Evolutionary conservation across 2,113 vertebrate species (phyloP).

Genomic region (Prinia subflava): DNA sequence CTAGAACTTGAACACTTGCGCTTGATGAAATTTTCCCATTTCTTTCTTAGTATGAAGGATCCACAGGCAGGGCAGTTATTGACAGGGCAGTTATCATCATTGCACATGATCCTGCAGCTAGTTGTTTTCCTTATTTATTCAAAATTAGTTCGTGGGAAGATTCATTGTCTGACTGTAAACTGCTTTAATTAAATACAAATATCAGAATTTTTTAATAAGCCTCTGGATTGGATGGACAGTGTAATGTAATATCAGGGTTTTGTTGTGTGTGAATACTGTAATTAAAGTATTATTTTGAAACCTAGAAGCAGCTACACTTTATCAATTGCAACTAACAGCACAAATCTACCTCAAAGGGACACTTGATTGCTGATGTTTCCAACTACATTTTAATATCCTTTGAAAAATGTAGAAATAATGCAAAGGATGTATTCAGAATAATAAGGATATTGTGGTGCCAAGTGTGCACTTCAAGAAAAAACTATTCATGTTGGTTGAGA

Average conservation of each 20-base stretch:
- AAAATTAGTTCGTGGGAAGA: not conserved
- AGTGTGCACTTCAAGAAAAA: conserved; percentile 32
- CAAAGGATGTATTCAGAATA: not conserved
- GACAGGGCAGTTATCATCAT: not conserved
- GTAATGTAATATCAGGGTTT: not conserved
- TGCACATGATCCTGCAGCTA: not conserved
- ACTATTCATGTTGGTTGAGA: conserved; percentile 29
- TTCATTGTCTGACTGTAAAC: not conserved
- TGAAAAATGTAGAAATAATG: conserved; percentile 2
- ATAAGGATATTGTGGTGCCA: not conserved
- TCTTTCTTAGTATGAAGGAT: not conserved
- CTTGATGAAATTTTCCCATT: not conserved
- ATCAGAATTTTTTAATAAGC: not conserved
- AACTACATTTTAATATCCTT: not conserved
- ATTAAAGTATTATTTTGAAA: not conserved
- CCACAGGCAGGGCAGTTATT: not conserved
- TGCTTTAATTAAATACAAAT: not conserved
- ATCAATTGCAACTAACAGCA: not conserved
- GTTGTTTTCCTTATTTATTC: not conserved
- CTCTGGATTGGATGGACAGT: not conserved
- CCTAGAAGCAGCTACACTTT: not conserved
- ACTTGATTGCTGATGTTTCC: not conserved
- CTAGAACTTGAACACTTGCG: not conserved
- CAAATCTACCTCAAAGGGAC: not conserved
- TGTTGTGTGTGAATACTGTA: not conserved